These are phyloP conservation scores for Protodeltote pygarga DNA, from an alignment of 2,888 invertebrate species.

Conservation along the genomic window DNA sequence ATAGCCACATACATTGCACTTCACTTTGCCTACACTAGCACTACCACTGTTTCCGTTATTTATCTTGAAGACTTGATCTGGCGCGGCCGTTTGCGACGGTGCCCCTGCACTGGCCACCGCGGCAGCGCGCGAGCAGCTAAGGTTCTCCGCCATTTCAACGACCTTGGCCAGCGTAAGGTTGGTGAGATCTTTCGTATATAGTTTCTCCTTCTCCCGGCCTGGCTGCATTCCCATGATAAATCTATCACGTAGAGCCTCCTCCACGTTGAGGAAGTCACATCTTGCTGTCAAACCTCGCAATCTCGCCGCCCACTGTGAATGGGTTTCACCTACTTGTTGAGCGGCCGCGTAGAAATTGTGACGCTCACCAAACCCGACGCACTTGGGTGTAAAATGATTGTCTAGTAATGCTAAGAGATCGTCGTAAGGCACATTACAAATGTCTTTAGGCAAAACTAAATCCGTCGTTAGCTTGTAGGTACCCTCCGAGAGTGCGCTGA, in stretches of 20 bases:
- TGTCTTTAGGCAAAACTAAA: too few species aligned
- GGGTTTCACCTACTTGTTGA: neutral
- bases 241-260: neutral
- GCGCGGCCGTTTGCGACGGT: neutral
- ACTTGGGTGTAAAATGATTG: neutral
- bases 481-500: conserved; percentile 1
- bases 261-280: conserved; percentile 1
- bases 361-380: too few species aligned
- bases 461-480: neutral
- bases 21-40: neutral
- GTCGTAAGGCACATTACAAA: neutral
- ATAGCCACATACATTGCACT: neutral
- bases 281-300: neutral
- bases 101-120: neutral
- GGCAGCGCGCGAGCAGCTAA: neutral
- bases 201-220: neutral
- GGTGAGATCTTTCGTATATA: neutral
- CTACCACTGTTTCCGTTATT: neutral
- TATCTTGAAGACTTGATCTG: conserved; percentile 3
- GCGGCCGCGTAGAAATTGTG: neutral
- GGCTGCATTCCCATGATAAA: neutral
- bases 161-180: neutral
- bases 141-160: neutral
- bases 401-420: neutral
- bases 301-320: conserved; percentile 2